Evolutionary conservation across 2,888 invertebrate genomes (phyloP).

Genomic region (Boloria selene): DNA sequence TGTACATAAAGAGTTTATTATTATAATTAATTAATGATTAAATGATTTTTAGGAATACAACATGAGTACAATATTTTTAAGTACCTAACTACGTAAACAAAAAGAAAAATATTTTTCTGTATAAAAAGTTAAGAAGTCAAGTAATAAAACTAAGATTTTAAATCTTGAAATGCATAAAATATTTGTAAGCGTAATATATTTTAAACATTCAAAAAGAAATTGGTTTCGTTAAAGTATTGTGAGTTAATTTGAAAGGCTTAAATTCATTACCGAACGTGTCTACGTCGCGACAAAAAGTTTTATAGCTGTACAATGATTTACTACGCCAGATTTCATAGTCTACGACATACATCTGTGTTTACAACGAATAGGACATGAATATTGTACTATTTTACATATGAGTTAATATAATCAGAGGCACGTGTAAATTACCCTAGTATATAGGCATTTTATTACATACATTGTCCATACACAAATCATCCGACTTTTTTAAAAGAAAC

Average conservation of each 20-base stretch:
- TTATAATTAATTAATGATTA: too few species aligned
- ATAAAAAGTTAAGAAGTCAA: neutral
- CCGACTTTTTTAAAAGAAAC: too few species aligned
- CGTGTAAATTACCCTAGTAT: slow-evolving; percentile 36
- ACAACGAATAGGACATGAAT: slow-evolving; percentile 37
- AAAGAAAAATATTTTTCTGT: neutral
- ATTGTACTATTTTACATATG: slow-evolving; percentile 35
- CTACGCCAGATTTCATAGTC: slow-evolving; percentile 65
- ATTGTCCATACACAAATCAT: too few species aligned
- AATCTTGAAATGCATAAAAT: neutral
- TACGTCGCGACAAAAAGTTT: slow-evolving; percentile 68
- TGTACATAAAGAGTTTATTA: too few species aligned
- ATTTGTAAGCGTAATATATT: slow-evolving; percentile 11
- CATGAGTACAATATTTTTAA: too few species aligned
- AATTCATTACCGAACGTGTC: slow-evolving; percentile 47
- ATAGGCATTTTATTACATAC: neutral
- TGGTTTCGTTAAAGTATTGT: slow-evolving; percentile 20
- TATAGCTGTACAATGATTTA: slow-evolving; percentile 70
- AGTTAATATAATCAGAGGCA: slow-evolving; percentile 37
- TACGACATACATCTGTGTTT: slow-evolving; percentile 43
- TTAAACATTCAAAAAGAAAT: slow-evolving; percentile 13
- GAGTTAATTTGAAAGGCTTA: slow-evolving; percentile 45
- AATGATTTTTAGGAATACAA: too few species aligned
- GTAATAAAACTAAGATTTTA: neutral
- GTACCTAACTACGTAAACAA: neutral